Conservation (phyloP, 2,113 vertebrate genomes). For the Gallinago undulata region DNA sequence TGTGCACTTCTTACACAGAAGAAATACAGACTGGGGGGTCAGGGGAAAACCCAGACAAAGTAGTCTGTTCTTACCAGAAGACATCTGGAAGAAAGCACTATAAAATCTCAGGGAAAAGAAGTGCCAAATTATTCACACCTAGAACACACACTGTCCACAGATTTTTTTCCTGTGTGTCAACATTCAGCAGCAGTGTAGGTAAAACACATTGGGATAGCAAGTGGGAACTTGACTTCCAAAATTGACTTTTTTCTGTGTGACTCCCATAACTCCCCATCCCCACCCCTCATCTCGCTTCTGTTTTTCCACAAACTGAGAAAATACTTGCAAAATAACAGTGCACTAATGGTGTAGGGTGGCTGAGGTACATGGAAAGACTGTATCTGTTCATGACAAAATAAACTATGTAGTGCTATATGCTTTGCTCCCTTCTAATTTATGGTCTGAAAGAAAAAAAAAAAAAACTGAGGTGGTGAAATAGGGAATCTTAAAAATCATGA, state of each 20-base stretch:
- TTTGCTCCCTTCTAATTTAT: neutral
- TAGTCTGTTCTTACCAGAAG: neutral
- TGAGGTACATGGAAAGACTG: neutral
- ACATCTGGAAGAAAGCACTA: neutral
- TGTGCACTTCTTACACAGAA: neutral
- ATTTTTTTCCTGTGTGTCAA: neutral
- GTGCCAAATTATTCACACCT: neutral
- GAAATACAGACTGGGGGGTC: neutral
- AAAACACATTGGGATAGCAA: neutral
- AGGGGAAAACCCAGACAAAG: neutral
- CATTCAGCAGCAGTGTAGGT: neutral
- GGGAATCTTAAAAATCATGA: neutral
- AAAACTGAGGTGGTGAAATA: neutral
- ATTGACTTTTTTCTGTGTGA: neutral
- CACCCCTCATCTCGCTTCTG: neutral
- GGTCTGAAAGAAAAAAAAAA: neutral
- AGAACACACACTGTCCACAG: neutral
- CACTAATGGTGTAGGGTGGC: neutral
- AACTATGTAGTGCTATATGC: neutral
- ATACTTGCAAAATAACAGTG: neutral
- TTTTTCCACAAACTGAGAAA: neutral
- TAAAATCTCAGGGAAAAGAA: neutral
- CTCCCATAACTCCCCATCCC: neutral
- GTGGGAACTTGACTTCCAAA: neutral
- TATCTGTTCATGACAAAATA: neutral